phyloP scores from a whole-genome alignment of 2,888 invertebrate species.

The Atethmia centrago region DNA sequence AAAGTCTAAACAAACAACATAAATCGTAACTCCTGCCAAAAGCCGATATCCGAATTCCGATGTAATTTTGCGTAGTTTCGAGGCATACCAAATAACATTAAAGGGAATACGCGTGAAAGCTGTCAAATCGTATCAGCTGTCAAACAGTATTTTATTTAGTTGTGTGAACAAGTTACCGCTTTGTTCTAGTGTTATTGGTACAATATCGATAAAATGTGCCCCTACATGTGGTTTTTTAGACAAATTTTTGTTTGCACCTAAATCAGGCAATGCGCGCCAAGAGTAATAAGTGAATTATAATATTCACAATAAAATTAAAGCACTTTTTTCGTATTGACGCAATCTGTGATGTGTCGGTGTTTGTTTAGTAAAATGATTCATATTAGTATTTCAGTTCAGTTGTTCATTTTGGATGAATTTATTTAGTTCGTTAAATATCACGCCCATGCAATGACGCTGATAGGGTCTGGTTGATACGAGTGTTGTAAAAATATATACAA shows the following conservation, averaged over 20 bases:
- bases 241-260: not conserved
- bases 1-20: conserved; percentile 17
- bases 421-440: not conserved
- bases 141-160: conserved; percentile 48
- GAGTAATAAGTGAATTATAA: too few relatives aligned
- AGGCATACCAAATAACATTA: conserved; percentile 35
- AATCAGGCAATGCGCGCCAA: too few relatives aligned
- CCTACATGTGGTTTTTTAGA: not conserved
- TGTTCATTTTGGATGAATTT: not conserved
- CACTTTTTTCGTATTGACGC: not conserved
- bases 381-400: not conserved
- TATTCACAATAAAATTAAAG: too few relatives aligned
- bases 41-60: conserved; percentile 18
- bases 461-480: too few relatives aligned
- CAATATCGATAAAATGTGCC: conserved; percentile 11
- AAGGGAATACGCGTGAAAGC: conserved; percentile 24
- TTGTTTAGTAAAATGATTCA: too few relatives aligned
- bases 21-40: conserved; percentile 17
- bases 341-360: not conserved
- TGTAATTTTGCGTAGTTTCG: conserved; percentile 27
- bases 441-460: not conserved
- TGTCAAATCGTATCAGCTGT: conserved; percentile 49
- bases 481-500: not conserved
- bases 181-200: conserved; percentile 28
- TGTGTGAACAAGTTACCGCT: conserved; percentile 29